phyloP scores from a whole-genome alignment of 2,888 invertebrate species.

The Epiblema foenella region DNA sequence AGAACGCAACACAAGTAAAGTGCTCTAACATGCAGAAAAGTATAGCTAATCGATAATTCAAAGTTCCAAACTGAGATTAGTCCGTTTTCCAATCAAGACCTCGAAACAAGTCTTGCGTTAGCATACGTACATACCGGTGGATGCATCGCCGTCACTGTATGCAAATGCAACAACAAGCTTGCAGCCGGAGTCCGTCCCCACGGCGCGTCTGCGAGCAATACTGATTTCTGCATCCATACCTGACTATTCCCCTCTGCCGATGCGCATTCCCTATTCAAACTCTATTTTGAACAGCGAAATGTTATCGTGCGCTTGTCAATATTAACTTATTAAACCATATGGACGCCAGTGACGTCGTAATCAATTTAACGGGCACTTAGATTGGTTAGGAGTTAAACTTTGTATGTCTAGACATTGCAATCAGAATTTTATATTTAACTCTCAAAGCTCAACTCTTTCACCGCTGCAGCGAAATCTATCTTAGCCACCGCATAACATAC shows the following conservation, averaged over 20 bases:
- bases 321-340: constrained; percentile 17
- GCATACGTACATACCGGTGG: constrained; percentile 23
- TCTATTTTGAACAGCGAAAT: constrained; percentile 59
- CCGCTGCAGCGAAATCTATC: constrained; percentile 10
- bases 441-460: constrained; percentile 2
- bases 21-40: background rate
- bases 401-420: constrained; percentile 21
- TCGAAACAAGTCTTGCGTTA: constrained; percentile 26
- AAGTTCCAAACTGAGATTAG: constrained; percentile 17
- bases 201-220: constrained; percentile 61
- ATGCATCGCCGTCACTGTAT: constrained; percentile 53
- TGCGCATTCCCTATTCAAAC: constrained; percentile 66
- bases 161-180: constrained; percentile 67
- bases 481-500: constrained; percentile 14
- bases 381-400: constrained; percentile 13
- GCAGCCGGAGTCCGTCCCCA: constrained; percentile 58
- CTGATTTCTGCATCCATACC: constrained; percentile 68
- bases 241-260: constrained; percentile 62
- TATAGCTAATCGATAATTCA: constrained; percentile 15
- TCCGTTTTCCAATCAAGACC: constrained; percentile 35
- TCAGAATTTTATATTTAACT: constrained; percentile 6
- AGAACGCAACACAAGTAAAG: background rate
- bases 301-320: constrained; percentile 49
- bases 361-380: constrained; percentile 19
- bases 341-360: background rate